Conservation (phyloP, 2,797 vertebrate genomes). For the Cyclura pinguis region DNA sequence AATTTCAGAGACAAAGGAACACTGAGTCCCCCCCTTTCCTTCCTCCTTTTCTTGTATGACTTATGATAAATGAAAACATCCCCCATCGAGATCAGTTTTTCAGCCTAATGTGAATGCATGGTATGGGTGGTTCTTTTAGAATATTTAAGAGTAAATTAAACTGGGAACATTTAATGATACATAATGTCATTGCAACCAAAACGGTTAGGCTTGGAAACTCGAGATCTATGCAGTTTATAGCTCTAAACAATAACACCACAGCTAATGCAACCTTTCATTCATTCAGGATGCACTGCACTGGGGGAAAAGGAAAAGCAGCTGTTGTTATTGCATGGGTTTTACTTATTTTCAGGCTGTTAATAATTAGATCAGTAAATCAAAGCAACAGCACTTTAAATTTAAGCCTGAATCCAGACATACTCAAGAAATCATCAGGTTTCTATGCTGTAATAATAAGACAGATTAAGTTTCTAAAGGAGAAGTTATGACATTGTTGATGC, state of each 20-base stretch:
- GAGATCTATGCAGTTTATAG: background rate
- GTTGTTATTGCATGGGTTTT: background rate
- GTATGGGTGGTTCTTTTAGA: background rate
- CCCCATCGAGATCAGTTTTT: background rate
- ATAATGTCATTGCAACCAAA: background rate
- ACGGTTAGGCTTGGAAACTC: background rate
- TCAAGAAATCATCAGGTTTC: background rate
- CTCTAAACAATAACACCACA: background rate
- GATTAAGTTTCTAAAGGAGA: background rate
- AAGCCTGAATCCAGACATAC: background rate
- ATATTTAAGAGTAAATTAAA: constrained; percentile 17
- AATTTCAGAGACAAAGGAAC: constrained; percentile 20
- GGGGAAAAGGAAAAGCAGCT: background rate
- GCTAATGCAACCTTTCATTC: background rate
- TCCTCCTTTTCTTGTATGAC: background rate
- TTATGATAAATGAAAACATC: constrained; percentile 6
- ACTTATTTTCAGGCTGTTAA: background rate
- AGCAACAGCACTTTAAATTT: background rate
- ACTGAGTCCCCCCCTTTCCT: too few species aligned
- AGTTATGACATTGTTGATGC: too few species aligned
- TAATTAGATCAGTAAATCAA: background rate
- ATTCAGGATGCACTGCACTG: background rate
- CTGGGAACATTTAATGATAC: background rate
- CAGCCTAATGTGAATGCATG: background rate
- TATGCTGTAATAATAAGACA: background rate